Conservation (phyloP, 37 sponge, comb jelly and placozoan genomes). For the Haliclona indistincta region DNA sequence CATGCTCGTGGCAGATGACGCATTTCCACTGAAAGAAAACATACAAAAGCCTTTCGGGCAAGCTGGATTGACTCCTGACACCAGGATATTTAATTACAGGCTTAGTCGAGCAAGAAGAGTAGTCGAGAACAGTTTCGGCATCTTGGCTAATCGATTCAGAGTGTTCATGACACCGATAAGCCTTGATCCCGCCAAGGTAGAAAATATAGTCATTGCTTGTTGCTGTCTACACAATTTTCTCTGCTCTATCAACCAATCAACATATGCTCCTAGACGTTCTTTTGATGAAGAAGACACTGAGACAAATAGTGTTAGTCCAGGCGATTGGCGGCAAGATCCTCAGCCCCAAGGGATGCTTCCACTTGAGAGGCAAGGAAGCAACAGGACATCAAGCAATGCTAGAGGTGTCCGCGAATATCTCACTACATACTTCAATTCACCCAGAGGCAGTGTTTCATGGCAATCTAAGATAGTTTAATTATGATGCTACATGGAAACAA, state of each 20-base stretch:
- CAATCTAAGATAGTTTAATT: constrained; percentile 1
- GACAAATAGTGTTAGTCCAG: background rate
- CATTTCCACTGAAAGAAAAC: constrained; percentile 37
- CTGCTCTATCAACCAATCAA: background rate
- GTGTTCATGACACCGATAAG: constrained; percentile 1
- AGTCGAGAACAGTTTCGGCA: constrained; percentile 59
- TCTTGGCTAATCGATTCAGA: constrained; percentile 35
- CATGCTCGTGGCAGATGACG: constrained; percentile 59
- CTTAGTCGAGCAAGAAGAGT: constrained; percentile 50
- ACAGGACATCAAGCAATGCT: background rate
- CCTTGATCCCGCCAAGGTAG: constrained; percentile 5
- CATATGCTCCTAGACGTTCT: background rate
- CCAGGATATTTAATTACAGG: constrained; percentile 51
- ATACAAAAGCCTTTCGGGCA: constrained; percentile 42
- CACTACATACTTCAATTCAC: background rate
- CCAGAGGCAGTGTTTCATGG: background rate
- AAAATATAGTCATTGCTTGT: constrained; percentile 6
- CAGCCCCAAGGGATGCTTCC: background rate
- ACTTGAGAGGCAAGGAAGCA: background rate
- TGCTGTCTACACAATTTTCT: constrained; percentile 14
- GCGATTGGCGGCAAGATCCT: background rate
- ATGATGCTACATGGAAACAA: too few relatives aligned
- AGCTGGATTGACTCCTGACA: background rate
- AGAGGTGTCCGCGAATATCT: background rate
- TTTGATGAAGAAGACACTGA: constrained; percentile 3